Percentiles rank a stretch among this genome's conserved stretches.
These are phyloP conservation scores for Lasioglossum villosulum DNA, from an alignment of 2,888 invertebrate species.

Conservation along the genomic window DNA sequence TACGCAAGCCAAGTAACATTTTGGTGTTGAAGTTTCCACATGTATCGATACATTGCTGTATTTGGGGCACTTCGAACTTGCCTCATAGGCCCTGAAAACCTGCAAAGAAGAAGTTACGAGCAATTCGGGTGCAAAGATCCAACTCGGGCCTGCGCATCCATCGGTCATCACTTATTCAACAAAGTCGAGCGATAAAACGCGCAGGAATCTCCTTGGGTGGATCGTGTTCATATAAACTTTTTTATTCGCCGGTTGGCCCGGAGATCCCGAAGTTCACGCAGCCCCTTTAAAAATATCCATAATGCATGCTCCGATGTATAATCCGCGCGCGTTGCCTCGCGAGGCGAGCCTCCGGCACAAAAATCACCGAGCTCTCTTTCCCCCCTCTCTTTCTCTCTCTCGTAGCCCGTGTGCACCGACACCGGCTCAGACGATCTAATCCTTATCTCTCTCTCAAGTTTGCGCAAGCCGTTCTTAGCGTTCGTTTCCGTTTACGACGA, in stretches of 20 bases:
- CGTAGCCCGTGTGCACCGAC: slow-evolving; percentile 21
- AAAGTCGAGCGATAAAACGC: slow-evolving; percentile 37
- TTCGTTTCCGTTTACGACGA: slow-evolving; percentile 31
- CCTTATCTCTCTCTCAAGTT: slow-evolving; percentile 41
- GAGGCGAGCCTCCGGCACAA: slow-evolving; percentile 7
- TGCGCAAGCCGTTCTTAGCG: slow-evolving; percentile 33
- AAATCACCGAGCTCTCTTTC: slow-evolving; percentile 26
- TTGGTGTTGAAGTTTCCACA: background rate
- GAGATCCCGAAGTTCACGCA: slow-evolving; percentile 26
- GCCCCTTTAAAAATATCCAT: slow-evolving; percentile 52
- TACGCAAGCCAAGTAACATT: background rate
- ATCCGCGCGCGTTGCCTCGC: slow-evolving; percentile 22
- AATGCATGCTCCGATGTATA: slow-evolving; percentile 48
- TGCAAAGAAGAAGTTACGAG: background rate
- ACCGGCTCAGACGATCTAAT: slow-evolving; percentile 59
- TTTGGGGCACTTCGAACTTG: background rate
- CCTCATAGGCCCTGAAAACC: background rate
- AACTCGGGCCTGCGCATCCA: background rate
- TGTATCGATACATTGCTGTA: background rate
- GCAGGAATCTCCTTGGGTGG: slow-evolving; percentile 5
- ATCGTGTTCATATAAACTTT: slow-evolving; percentile 36
- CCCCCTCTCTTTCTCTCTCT: background rate
- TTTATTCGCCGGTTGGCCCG: background rate
- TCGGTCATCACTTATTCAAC: slow-evolving; percentile 41
- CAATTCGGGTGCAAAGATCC: background rate